Percentiles rank a stretch among this genome's conserved stretches.
phyloP scores from a whole-genome alignment of 2,888 invertebrate genomes.

The Ariolimax columbianus region DNA sequence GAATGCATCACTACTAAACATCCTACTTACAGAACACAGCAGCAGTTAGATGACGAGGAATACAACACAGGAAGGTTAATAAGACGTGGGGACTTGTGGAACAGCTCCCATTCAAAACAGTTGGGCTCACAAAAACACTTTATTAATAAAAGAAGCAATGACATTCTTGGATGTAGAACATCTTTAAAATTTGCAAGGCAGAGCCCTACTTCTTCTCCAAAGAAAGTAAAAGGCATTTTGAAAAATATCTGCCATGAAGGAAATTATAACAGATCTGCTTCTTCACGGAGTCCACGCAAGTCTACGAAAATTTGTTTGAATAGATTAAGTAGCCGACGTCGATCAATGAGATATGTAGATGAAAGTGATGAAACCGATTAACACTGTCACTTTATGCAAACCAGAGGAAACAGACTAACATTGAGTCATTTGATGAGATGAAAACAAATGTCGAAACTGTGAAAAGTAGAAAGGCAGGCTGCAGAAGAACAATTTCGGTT shows the following conservation, averaged over 20 bases:
- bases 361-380: not conserved
- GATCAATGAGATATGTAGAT: not conserved
- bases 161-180: not conserved
- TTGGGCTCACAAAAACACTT: not conserved
- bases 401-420: no score
- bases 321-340: not conserved
- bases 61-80: not conserved
- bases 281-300: not conserved
- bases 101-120: not conserved
- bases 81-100: conserved; percentile 29
- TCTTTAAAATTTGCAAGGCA: not conserved
- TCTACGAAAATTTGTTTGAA: not conserved
- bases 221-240: conserved; percentile 24
- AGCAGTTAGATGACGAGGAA: not conserved
- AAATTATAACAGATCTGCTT: conserved; percentile 16
- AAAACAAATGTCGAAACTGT: no score
- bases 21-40: not conserved
- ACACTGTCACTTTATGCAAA: no score
- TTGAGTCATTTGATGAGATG: no score
- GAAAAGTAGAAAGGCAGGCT: no score
- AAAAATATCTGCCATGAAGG: conserved; percentile 5
- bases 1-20: not conserved
- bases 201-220: not conserved
- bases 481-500: no score
- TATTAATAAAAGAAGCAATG: not conserved